A percentile compares a stretch with the other conserved stretches of the same genome.
These are phyloP conservation scores for Sterna hirundo DNA, from an alignment of 2,113 vertebrate genomes.

Conservation along the genomic window DNA sequence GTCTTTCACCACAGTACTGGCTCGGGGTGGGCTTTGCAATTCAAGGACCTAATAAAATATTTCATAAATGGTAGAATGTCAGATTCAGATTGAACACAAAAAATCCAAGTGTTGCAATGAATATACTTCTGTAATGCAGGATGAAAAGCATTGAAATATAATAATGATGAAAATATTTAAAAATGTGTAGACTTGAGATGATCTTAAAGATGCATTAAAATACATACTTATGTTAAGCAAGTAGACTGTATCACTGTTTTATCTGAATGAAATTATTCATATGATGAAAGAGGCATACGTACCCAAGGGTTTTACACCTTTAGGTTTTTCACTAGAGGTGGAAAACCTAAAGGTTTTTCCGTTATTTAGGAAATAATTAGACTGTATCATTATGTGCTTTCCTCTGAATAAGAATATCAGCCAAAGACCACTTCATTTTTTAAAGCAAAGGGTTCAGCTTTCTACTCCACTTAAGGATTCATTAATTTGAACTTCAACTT, in stretches of 20 bases:
- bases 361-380: neutral
- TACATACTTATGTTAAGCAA: neutral
- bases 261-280: neutral
- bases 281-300: neutral
- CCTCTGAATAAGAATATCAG: neutral
- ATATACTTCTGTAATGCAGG: neutral
- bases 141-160: neutral
- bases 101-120: neutral
- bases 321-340: neutral
- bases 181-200: neutral
- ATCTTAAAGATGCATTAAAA: neutral
- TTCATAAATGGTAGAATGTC: neutral
- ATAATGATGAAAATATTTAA: neutral
- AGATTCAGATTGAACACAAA: neutral
- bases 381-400: neutral
- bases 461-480: neutral
- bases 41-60: slow-evolving; percentile 87
- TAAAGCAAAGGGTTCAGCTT: neutral
- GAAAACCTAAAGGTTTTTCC: neutral
- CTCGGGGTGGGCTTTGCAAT: slow-evolving; percentile 91
- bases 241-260: neutral
- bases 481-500: neutral
- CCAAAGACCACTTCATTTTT: neutral
- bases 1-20: slow-evolving; percentile 93
- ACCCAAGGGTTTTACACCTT: neutral